phyloP scores from a whole-genome alignment of 2,797 vertebrate genomes.

The Lagocephalus sceleratus region DNA sequence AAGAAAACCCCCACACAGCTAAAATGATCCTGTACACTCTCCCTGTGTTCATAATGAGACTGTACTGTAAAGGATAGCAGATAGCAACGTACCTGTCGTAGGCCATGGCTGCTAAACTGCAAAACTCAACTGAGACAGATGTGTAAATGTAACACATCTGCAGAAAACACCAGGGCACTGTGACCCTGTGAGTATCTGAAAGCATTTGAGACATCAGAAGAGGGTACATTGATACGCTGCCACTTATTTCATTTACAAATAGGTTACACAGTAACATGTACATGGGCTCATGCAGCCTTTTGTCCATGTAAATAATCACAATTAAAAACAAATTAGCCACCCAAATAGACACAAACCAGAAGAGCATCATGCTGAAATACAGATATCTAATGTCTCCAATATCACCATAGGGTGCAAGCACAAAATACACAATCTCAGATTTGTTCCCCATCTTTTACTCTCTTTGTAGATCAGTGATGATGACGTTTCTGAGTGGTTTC shows the following conservation, averaged over 20 bases:
- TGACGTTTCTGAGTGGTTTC: too few species aligned
- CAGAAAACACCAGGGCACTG: constrained; percentile 38
- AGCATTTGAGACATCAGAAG: constrained; percentile 9
- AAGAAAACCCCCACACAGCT: constrained; percentile 30
- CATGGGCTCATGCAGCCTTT: constrained; percentile 45
- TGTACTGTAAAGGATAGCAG: constrained; percentile 22
- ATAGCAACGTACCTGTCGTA: constrained; percentile 11
- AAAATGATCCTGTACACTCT: constrained; percentile 23
- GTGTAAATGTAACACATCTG: constrained; percentile 52
- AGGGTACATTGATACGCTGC: constrained; percentile 35
- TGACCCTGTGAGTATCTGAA: constrained; percentile 37
- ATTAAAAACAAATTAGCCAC: too few species aligned
- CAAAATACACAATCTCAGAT: too few species aligned
- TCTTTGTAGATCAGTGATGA: too few species aligned
- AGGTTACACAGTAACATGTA: constrained; percentile 54
- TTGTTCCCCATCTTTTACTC: too few species aligned
- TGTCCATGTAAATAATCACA: too few species aligned
- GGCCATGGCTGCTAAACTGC: constrained; percentile 58
- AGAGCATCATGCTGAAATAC: too few species aligned
- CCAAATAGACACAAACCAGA: too few species aligned
- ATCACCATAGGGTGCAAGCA: too few species aligned
- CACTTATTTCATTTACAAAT: constrained; percentile 25
- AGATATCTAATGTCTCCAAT: too few species aligned
- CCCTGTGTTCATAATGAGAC: constrained; percentile 25
- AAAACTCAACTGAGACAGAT: constrained; percentile 41